Evolutionary conservation across 2,113 vertebrate genomes (phyloP).

Genomic region (Tympanuchus pallidicinctus): DNA sequence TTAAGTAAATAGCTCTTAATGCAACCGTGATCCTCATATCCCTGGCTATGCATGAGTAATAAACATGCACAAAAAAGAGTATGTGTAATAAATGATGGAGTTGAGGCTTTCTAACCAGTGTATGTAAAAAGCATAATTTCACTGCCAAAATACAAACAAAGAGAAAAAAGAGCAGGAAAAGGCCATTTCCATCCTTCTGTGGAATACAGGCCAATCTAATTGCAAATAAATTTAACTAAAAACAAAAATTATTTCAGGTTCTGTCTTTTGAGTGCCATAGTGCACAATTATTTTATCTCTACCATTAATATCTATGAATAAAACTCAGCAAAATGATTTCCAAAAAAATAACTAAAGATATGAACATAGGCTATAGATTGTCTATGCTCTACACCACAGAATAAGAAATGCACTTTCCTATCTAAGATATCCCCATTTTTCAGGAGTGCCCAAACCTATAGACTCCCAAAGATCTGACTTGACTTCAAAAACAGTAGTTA

Average conservation of each 20-base stretch:
- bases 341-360: background rate
- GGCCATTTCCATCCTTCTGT: background rate
- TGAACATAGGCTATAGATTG: background rate
- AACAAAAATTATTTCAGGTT: background rate
- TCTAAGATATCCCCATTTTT: background rate
- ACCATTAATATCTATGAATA: background rate
- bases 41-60: background rate
- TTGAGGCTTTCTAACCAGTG: background rate
- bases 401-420: background rate
- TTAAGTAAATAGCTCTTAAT: background rate
- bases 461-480: background rate
- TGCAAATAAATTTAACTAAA: background rate
- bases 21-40: background rate
- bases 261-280: background rate
- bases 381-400: background rate
- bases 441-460: background rate
- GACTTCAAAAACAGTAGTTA: background rate
- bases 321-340: background rate
- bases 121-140: conserved; percentile 10
- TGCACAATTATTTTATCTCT: background rate
- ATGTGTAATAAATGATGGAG: background rate
- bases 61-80: background rate
- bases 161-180: background rate
- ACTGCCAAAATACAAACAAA: background rate
- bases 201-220: background rate